Conservation (phyloP, 2,113 vertebrate species). For the Siphamia tubifer region DNA sequence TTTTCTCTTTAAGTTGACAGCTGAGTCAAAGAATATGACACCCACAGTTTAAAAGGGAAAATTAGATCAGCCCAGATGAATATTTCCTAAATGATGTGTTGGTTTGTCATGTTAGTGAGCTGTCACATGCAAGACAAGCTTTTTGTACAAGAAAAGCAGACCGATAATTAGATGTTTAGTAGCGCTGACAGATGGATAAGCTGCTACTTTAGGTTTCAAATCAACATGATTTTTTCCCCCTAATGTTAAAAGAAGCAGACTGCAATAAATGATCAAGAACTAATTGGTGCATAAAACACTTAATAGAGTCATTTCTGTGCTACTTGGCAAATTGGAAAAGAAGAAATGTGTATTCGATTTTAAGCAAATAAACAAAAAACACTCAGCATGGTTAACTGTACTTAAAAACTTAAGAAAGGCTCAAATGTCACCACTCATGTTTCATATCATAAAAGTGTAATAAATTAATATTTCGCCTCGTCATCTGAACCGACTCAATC, state of each 20-base stretch:
- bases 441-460: too few species aligned
- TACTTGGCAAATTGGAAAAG: not conserved
- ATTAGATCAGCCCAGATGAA: not conserved
- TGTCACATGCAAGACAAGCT: not conserved
- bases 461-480: too few species aligned
- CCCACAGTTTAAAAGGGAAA: too few species aligned
- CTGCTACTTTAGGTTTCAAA: not conserved
- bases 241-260: not conserved
- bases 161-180: not conserved
- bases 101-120: not conserved
- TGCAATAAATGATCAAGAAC: not conserved
- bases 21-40: too few species aligned
- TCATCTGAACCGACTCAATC: too few species aligned
- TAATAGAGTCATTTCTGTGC: not conserved
- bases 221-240: not conserved
- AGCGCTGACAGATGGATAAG: not conserved
- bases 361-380: too few species aligned
- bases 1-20: constrained; percentile 4
- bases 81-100: not conserved
- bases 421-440: too few species aligned
- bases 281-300: not conserved
- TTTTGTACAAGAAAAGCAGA: not conserved
- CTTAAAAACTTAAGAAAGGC: too few species aligned
- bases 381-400: too few species aligned
- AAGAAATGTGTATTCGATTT: too few species aligned